These are phyloP conservation scores for Brevipalpus yothersi DNA, from an alignment of 1,140 invertebrate species.

Conservation along the genomic window DNA sequence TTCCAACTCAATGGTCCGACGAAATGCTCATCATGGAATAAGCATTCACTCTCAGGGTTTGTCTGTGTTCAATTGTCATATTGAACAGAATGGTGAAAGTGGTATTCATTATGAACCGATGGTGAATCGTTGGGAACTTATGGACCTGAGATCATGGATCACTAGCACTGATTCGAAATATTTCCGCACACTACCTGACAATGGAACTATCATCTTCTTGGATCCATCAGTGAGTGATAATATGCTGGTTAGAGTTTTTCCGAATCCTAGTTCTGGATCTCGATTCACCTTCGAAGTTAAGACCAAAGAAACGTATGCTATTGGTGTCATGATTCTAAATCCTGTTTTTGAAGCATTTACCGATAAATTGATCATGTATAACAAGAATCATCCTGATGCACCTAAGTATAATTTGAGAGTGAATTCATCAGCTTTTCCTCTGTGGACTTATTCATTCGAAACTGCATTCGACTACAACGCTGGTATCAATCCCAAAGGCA, in stretches of 20 bases:
- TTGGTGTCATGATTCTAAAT: slow-evolving; percentile 33
- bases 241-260: background rate
- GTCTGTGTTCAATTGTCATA: slow-evolving; percentile 8
- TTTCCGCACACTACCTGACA: background rate
- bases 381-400: background rate
- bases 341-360: slow-evolving; percentile 62
- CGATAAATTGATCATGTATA: slow-evolving; percentile 41
- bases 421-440: slow-evolving; percentile 62
- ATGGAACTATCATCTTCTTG: background rate
- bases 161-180: slow-evolving; percentile 8
- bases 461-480: slow-evolving; percentile 56
- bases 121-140: slow-evolving; percentile 51
- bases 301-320: slow-evolving; percentile 10
- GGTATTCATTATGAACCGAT: slow-evolving; percentile 81
- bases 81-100: slow-evolving; percentile 47
- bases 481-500: slow-evolving; percentile 45
- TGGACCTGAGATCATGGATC: slow-evolving; percentile 80
- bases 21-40: slow-evolving; percentile 64
- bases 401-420: slow-evolving; percentile 42
- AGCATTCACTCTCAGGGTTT: slow-evolving; percentile 14
- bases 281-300: slow-evolving; percentile 3
- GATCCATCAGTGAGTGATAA: slow-evolving; percentile 13
- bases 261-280: background rate
- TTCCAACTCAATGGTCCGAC: slow-evolving; percentile 60
- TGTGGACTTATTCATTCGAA: slow-evolving; percentile 52